Conservation (phyloP, 2,888 invertebrate genomes). For the Chrysomela aeneicollis region DNA sequence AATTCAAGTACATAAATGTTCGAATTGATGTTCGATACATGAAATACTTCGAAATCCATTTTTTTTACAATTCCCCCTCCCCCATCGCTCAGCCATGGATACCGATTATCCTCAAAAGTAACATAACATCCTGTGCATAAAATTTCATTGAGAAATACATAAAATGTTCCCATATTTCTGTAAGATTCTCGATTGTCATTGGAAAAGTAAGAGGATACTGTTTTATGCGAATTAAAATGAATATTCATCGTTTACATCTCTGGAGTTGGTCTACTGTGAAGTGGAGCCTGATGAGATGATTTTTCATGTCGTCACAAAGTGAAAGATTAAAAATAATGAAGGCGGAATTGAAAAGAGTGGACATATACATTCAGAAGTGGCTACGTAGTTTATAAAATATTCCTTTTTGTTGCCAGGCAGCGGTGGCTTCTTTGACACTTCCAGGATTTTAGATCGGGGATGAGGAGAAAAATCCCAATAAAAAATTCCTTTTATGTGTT, state of each 20-base stretch:
- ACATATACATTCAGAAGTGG: conserved; percentile 2
- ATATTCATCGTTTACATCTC: background rate
- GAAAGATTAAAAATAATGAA: conserved; percentile 15
- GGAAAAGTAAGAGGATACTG: too few relatives aligned
- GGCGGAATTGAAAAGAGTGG: background rate
- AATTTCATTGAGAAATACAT: too few relatives aligned
- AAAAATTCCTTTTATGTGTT: too few relatives aligned
- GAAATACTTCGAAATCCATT: too few relatives aligned
- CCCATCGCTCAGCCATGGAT: too few relatives aligned
- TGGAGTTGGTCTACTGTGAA: conserved; percentile 2
- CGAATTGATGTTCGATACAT: too few relatives aligned
- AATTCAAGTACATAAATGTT: too few relatives aligned
- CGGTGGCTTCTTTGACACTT: conserved; percentile 5
- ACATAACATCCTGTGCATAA: too few relatives aligned
- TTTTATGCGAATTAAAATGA: background rate
- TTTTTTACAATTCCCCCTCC: too few relatives aligned
- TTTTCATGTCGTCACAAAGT: conserved; percentile 6
- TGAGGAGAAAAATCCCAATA: too few relatives aligned
- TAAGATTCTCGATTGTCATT: background rate
- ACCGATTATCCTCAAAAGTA: too few relatives aligned
- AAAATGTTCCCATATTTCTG: background rate
- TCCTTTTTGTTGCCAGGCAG: conserved; percentile 11
- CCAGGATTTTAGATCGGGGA: background rate
- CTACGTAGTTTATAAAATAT: conserved; percentile 17
- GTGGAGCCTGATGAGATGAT: conserved; percentile 1